These are phyloP conservation scores for Sycophaga agraensis DNA, from an alignment of 1,140 invertebrate species.

Conservation along the genomic window DNA sequence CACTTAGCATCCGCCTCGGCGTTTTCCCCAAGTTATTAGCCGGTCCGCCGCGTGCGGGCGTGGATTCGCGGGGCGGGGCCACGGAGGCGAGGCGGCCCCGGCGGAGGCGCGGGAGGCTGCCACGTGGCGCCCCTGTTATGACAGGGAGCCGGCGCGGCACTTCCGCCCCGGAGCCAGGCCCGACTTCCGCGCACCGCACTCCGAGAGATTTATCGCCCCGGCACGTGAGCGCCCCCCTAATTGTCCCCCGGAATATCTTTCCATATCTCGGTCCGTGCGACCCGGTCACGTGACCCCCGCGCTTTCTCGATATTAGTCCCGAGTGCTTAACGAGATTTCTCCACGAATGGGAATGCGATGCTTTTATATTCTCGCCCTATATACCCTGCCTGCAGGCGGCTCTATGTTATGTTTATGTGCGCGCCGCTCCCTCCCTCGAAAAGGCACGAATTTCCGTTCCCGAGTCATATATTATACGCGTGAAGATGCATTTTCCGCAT, in stretches of 20 bases:
- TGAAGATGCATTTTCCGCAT: too few species aligned
- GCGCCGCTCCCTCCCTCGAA: too few species aligned
- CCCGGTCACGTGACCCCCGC: neutral
- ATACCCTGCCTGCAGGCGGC: too few species aligned
- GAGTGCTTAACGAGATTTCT: slow-evolving; percentile 31
- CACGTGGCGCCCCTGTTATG: slow-evolving; percentile 49
- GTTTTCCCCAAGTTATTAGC: too few species aligned
- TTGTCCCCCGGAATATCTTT: slow-evolving; percentile 38
- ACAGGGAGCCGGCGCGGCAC: slow-evolving; percentile 47
- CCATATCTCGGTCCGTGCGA: neutral
- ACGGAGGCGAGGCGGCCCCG: slow-evolving; percentile 31
- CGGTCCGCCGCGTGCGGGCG: too few species aligned
- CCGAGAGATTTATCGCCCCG: slow-evolving; percentile 44
- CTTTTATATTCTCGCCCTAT: too few species aligned
- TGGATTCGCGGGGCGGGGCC: slow-evolving; percentile 43
- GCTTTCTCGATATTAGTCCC: neutral
- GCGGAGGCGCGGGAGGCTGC: neutral
- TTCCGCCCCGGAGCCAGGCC: slow-evolving; percentile 36
- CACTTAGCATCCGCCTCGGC: too few species aligned
- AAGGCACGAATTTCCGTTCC: too few species aligned
- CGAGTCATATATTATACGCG: too few species aligned
- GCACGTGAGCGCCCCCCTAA: slow-evolving; percentile 41
- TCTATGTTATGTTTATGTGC: too few species aligned
- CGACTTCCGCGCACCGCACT: slow-evolving; percentile 29
- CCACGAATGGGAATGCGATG: too few species aligned